A percentile compares a stretch with the other conserved stretches of the same genome.
Evolutionary conservation across 1,140 invertebrate species (phyloP).

Genomic region (Tribolium castaneum): DNA sequence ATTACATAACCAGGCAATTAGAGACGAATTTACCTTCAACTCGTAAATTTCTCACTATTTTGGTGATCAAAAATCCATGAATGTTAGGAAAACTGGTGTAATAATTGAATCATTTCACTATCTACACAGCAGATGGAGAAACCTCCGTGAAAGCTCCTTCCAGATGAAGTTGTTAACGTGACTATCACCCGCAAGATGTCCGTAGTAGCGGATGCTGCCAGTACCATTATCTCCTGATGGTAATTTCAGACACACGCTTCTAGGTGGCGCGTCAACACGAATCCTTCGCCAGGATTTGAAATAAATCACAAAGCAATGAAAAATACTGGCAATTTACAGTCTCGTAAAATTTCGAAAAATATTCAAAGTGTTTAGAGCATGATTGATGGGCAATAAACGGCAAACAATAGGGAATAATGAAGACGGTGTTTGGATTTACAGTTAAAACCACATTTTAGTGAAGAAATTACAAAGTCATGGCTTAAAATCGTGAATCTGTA

Average conservation of each 20-base stretch:
- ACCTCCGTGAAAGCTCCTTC: background rate
- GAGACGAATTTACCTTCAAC: too few species aligned
- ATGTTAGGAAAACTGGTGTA: background rate
- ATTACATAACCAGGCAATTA: too few species aligned
- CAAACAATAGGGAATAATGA: background rate
- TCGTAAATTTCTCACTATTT: too few species aligned
- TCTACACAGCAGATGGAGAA: background rate
- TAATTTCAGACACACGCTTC: background rate
- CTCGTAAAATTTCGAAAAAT: background rate
- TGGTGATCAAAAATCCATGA: too few species aligned
- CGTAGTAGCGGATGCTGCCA: constrained; percentile 33
- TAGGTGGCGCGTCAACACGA: constrained; percentile 5
- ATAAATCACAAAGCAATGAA: background rate
- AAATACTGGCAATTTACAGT: background rate
- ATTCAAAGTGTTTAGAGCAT: background rate
- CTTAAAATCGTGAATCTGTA: constrained; percentile 37
- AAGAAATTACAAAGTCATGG: constrained; percentile 14
- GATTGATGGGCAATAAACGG: constrained; percentile 6
- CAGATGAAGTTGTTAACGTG: constrained; percentile 1
- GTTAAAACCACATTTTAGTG: constrained; percentile 4
- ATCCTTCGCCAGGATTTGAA: background rate
- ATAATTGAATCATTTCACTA: background rate
- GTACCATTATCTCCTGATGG: constrained; percentile 22
- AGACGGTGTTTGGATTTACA: background rate
- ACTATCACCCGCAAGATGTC: constrained; percentile 34